Evolutionary conservation across 1,140 invertebrate genomes (phyloP).

Genomic region (Sycophila sp.): DNA sequence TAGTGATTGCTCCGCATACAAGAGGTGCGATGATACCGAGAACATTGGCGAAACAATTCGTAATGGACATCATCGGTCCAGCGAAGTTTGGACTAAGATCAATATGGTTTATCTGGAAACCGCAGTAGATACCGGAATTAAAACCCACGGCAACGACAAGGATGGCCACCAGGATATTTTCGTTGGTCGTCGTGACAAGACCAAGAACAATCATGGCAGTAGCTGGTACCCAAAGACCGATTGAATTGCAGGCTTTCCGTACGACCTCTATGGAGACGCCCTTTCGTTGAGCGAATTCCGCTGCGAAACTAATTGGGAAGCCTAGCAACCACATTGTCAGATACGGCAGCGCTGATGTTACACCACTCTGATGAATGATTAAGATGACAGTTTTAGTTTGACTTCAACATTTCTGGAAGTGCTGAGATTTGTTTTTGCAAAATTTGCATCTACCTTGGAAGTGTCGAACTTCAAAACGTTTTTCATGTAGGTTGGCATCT

Average conservation of each 20-base stretch:
- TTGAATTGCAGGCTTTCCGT: constrained; percentile 74
- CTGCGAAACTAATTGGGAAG: constrained; percentile 72
- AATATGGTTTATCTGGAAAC: constrained; percentile 72
- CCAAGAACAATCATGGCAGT: constrained; percentile 59
- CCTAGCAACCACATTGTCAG: constrained; percentile 76
- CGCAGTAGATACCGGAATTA: constrained; percentile 68
- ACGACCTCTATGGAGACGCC: constrained; percentile 66
- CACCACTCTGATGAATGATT: constrained; percentile 72
- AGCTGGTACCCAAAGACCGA: constrained; percentile 67
- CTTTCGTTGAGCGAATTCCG: constrained; percentile 71
- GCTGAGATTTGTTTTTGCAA: background rate
- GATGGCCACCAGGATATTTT: constrained; percentile 58
- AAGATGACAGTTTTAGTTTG: background rate
- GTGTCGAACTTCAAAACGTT: constrained; percentile 84
- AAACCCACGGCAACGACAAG: constrained; percentile 70
- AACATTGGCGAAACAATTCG: constrained; percentile 72
- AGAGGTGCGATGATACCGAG: constrained; percentile 71
- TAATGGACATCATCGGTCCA: constrained; percentile 73
- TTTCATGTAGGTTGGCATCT: constrained; percentile 91
- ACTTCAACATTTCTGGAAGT: no score
- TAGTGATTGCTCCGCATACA: no score
- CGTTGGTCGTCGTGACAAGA: constrained; percentile 40
- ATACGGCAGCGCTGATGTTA: constrained; percentile 84
- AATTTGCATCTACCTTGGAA: constrained; percentile 66
- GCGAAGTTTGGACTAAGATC: constrained; percentile 76